Conservation (phyloP, 2,797 vertebrate genomes). For the Dromococcyx pavoninus region DNA sequence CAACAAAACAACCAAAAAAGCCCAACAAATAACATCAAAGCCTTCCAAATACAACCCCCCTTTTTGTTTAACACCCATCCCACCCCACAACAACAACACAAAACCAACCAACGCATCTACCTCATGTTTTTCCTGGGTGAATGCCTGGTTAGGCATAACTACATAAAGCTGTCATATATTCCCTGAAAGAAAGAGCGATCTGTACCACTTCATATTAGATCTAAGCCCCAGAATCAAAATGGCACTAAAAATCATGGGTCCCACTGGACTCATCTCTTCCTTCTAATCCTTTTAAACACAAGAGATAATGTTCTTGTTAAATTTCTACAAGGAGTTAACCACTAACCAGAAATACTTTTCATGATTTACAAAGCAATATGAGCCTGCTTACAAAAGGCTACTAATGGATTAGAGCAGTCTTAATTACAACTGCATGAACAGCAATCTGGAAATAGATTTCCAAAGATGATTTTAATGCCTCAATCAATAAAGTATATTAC, state of each 20-base stretch:
- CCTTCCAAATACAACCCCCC: not conserved
- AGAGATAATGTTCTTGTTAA: not conserved
- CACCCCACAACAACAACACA: not conserved
- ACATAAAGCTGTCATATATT: not conserved
- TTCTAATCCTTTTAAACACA: not conserved
- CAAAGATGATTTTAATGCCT: not conserved
- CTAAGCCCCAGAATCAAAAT: not conserved
- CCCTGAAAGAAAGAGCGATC: not conserved
- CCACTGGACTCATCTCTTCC: not conserved
- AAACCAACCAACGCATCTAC: not conserved
- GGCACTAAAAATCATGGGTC: not conserved
- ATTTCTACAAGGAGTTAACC: not conserved
- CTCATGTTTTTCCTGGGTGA: not conserved
- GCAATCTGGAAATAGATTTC: constrained; percentile 33
- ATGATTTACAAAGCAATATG: not conserved
- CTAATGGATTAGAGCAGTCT: not conserved
- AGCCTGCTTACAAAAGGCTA: not conserved
- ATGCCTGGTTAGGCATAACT: not conserved
- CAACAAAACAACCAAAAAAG: too few relatives aligned
- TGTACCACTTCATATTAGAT: not conserved
- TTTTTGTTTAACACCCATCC: not conserved
- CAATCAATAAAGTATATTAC: not conserved
- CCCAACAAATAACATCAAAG: rapidly evolving
- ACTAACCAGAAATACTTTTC: not conserved
- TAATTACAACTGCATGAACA: not conserved